These are phyloP conservation scores for Ophion obscuratus DNA, from an alignment of 2,888 invertebrate species.

Conservation along the genomic window DNA sequence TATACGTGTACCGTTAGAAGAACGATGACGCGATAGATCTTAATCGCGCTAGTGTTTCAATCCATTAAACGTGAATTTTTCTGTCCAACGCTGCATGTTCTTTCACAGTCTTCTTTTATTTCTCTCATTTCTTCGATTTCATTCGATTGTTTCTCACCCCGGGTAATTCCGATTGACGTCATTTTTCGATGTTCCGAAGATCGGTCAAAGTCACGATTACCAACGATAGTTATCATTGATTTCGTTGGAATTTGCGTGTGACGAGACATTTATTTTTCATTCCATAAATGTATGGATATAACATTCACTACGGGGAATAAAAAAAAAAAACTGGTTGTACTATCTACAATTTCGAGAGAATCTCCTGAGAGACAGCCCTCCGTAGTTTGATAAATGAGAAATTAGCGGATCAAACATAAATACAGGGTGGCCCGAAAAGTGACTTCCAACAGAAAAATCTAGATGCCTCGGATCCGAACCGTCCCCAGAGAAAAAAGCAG, in stretches of 20 bases:
- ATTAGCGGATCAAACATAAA: too few species aligned
- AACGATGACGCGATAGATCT: conserved; percentile 36
- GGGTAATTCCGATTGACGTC: neutral
- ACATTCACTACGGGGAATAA: neutral
- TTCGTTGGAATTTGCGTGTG: neutral
- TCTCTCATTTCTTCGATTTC: neutral
- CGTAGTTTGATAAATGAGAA: too few species aligned
- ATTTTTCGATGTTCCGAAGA: conserved; percentile 7
- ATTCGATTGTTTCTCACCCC: neutral
- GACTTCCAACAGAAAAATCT: too few species aligned
- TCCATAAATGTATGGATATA: neutral
- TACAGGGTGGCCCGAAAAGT: too few species aligned
- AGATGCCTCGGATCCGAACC: too few species aligned
- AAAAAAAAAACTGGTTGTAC: neutral
- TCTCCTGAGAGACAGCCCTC: too few species aligned
- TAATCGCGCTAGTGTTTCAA: conserved; percentile 3
- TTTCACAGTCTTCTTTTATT: neutral
- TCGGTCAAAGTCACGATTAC: neutral
- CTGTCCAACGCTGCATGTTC: conserved; percentile 4
- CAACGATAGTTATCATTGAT: neutral
- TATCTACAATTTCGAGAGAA: too few species aligned
- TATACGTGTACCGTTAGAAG: conserved; percentile 10
- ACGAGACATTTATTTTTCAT: neutral
- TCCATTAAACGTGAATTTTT: conserved; percentile 31
- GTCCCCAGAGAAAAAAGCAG: too few species aligned